Evolutionary conservation across 2,888 invertebrate species (phyloP), one percentile per base, ranked within the genome.

Genomic region (Melinopterus prodromus): DNA sequence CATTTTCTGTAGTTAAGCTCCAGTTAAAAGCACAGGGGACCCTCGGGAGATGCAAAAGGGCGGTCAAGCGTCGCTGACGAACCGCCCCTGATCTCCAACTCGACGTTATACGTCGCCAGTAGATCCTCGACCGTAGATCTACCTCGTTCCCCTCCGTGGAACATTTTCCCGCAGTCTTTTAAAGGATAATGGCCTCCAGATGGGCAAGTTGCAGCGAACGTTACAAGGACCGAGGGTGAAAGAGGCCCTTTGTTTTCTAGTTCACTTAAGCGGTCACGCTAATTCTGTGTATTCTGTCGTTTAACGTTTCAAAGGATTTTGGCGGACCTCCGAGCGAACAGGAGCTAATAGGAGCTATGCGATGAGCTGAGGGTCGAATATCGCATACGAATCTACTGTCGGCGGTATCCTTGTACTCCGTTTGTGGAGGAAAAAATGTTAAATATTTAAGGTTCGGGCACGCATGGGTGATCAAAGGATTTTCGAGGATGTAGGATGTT

Each of bases 261-360:
- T 74, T 74, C 74, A 74, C 74, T 74, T 74, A 36, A 74, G 74
- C 74, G 74, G 36, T 36, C 74, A 74, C 36, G 74, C 74, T 74
- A 74, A 74, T 74, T 36, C 74, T 74, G 74, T 74, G 74, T 74
- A 15, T 37, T 74, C 74, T 74, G 74, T 74, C 74, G 74, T 74
- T 74, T 74, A 74, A 37, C 36, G 36, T 74, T 74, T 74, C 74
- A 74, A 74, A 74, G 74, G 74, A 74, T 74, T 37, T 26, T n/a
- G 74, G 26, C 3, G 26, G 3, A 26, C 1, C 26, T 26, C 26
- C 26, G 26, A 26, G 26, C 26, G 26, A 26, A 26, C 26, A 3
- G 26, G 26, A 26, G 26, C 26, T 26, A 26, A 26, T 26, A 26
- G 53, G 53, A 53, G 53, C 12, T 7, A 53, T 7, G 53, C 12